A percentile compares a stretch with the other conserved stretches of the same genome.
phyloP scores from a whole-genome alignment of 2,113 vertebrate genomes.

The cat (Felis catus) region F.catus_Fca126_mat1.0 CM031416.1:81216501-81217000 shows the following conservation, averaged over 20 bases:
- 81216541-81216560: neutral
- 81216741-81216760: neutral
- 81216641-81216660: neutral
- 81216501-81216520: neutral
- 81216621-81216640: neutral
- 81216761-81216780: neutral
- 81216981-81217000: neutral
- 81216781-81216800: constrained; percentile 13
- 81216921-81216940: neutral
- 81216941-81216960: neutral
- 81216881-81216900: neutral
- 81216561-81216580: neutral
- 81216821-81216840: neutral
- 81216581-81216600: neutral
- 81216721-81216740: neutral
- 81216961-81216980: neutral
- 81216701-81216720: neutral
- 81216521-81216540: neutral
- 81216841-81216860: neutral
- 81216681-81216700: constrained; percentile 35
- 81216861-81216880: neutral
- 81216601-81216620: neutral
- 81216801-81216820: neutral
- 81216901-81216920: neutral
- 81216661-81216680: neutral